Conservation (phyloP, 1,140 invertebrate genomes). For the Tetragonula clypearis region DNA sequence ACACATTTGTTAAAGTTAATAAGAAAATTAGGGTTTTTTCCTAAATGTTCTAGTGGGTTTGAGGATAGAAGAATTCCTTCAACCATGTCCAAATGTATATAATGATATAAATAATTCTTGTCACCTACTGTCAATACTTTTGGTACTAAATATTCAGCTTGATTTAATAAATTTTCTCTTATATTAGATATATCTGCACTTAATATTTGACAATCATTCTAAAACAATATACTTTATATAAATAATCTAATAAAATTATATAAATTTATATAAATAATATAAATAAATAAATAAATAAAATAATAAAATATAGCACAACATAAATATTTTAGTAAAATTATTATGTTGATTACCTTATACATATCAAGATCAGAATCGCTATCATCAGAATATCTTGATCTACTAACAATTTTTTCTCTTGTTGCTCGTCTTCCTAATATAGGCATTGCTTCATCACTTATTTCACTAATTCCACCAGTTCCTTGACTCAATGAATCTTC, state of each 20-base stretch:
- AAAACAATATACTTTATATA: slow-evolving; percentile 52
- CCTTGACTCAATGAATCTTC: slow-evolving; percentile 83
- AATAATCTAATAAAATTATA: slow-evolving; percentile 1
- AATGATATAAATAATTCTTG: slow-evolving; percentile 87
- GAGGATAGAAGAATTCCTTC: slow-evolving; percentile 86
- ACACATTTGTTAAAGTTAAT: slow-evolving; percentile 86
- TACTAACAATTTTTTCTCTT: slow-evolving; percentile 81
- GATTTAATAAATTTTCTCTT: slow-evolving; percentile 86
- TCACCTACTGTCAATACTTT: slow-evolving; percentile 85
- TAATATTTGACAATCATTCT: slow-evolving; percentile 86
- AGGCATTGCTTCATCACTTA: slow-evolving; percentile 84
- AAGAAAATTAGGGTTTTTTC: slow-evolving; percentile 83
- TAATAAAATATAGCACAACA: neutral
- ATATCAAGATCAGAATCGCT: slow-evolving; percentile 83
- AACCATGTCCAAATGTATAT: slow-evolving; percentile 85
- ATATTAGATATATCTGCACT: slow-evolving; percentile 87
- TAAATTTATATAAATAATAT: slow-evolving; percentile 10
- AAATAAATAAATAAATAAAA: too few relatives aligned
- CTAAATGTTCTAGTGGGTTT: slow-evolving; percentile 77
- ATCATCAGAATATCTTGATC: slow-evolving; percentile 79
- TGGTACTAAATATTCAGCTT: slow-evolving; percentile 86
- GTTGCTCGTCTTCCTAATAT: slow-evolving; percentile 85
- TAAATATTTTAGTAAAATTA: neutral
- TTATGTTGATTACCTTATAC: slow-evolving; percentile 74
- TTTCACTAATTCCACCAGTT: slow-evolving; percentile 83